phyloP scores from a whole-genome alignment of 2,888 invertebrate genomes.

The Neocrepidodera transversa region DNA sequence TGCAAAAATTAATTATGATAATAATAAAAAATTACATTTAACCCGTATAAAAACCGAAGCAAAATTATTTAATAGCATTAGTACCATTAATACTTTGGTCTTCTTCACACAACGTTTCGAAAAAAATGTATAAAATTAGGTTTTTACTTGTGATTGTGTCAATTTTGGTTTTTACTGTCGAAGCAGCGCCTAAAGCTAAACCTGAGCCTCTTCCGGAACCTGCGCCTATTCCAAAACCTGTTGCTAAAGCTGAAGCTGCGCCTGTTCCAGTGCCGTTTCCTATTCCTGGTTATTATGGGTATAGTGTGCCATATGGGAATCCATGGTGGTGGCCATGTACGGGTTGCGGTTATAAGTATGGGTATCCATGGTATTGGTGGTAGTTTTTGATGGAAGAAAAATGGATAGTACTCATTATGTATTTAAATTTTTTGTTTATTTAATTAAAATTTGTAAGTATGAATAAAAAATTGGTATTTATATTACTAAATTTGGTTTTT shows the following conservation, averaged over 20 bases:
- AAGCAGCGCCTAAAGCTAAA: slow-evolving; percentile 1
- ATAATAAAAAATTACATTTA: slow-evolving; percentile 9
- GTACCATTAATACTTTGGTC: background rate
- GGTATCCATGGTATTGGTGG: slow-evolving; percentile 21
- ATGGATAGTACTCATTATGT: no score
- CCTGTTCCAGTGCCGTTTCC: background rate
- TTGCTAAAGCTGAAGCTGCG: background rate
- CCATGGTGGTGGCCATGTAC: slow-evolving; percentile 13
- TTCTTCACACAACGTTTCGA: background rate
- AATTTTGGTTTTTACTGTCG: background rate
- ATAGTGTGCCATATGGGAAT: slow-evolving; percentile 3
- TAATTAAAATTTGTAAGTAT: background rate
- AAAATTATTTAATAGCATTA: slow-evolving; percentile 5
- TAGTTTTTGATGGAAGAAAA: slow-evolving; percentile 1
- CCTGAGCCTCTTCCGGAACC: slow-evolving; percentile 1
- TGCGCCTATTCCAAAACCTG: slow-evolving; percentile 1
- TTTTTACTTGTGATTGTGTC: background rate
- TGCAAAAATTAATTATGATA: slow-evolving; percentile 18
- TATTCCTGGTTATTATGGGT: background rate
- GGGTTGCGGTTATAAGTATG: slow-evolving; percentile 13
- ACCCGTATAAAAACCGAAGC: slow-evolving; percentile 8
- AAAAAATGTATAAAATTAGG: slow-evolving; percentile 15
- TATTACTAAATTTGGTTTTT: no score
- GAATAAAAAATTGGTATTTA: background rate
- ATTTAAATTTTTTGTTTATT: background rate